Percentiles rank a stretch among this genome's conserved stretches.
Evolutionary conservation across 2,113 vertebrate genomes (phyloP).

Genomic region (Pomatorhinus ruficollis): DNA sequence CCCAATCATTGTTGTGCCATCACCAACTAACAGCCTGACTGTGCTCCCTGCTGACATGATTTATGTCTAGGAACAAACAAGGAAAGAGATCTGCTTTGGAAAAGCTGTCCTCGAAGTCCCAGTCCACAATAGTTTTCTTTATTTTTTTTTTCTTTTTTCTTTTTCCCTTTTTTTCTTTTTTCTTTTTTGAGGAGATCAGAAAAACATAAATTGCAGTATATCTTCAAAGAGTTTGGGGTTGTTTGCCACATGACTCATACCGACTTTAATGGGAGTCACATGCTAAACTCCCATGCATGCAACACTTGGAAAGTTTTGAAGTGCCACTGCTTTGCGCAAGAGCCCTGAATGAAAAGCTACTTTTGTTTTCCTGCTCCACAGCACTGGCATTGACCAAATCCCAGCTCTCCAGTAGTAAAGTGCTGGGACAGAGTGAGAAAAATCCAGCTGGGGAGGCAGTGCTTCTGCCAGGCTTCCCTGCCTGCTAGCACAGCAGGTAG

Average conservation of each 20-base stretch:
- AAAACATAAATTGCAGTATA: conserved; percentile 41
- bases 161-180: neutral
- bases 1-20: neutral
- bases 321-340: neutral
- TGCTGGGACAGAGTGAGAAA: neutral
- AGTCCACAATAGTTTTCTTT: neutral
- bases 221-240: conserved; percentile 46
- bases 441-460: neutral
- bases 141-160: neutral
- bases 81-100: neutral
- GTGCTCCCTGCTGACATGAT: neutral
- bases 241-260: conserved; percentile 54
- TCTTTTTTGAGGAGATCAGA: neutral
- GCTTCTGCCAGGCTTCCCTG: neutral
- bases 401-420: neutral
- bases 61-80: conserved; percentile 23
- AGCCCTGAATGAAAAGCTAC: neutral
- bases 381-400: neutral
- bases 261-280: conserved; percentile 61
- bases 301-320: conserved; percentile 26
- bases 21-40: neutral
- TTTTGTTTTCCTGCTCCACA: conserved; percentile 37
- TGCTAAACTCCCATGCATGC: conserved; percentile 33
- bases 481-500: neutral
- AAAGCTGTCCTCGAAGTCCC: conserved; percentile 23